A percentile compares a stretch with the other conserved stretches of the same genome.
Conservation (phyloP, 2,888 invertebrate genomes). For the Amblyjoppa proteus region DNA sequence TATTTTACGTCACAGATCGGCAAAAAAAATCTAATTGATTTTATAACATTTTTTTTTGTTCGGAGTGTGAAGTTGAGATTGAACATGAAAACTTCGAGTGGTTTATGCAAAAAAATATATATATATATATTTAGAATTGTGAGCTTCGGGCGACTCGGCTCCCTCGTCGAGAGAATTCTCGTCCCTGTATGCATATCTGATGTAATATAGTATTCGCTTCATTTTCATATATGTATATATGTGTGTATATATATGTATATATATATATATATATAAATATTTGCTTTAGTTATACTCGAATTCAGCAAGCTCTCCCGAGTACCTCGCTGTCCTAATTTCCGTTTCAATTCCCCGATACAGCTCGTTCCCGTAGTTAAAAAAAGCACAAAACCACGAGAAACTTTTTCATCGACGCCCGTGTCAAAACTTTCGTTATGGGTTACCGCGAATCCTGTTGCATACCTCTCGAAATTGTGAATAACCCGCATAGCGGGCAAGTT, state of each 20-base stretch:
- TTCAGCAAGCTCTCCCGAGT: not conserved
- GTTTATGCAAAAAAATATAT: not conserved
- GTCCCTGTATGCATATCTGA: not conserved
- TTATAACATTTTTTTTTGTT: not conserved
- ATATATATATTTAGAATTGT: not conserved
- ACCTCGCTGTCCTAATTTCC: not conserved
- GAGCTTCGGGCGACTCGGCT: not conserved
- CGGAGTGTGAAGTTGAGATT: not conserved
- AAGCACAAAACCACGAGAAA: slow-evolving; percentile 13
- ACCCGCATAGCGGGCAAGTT: not conserved
- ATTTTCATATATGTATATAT: not conserved
- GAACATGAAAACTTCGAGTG: not conserved
- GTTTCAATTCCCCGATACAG: slow-evolving; percentile 31
- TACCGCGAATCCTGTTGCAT: slow-evolving; percentile 8
- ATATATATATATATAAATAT: not conserved
- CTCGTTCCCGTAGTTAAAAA: slow-evolving; percentile 7
- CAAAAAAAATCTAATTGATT: not conserved
- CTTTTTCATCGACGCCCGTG: slow-evolving; percentile 13
- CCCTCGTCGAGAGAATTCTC: not conserved
- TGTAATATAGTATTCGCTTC: slow-evolving; percentile 1
- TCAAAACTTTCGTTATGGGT: slow-evolving; percentile 11
- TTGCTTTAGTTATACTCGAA: not conserved
- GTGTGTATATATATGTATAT: not conserved
- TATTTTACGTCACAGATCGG: not conserved
- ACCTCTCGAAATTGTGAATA: slow-evolving; percentile 1